Evolutionary conservation across 2,888 invertebrate species (phyloP), one percentile per base, ranked within the genome.

Genomic region (Ochlodes sylvanus): DNA sequence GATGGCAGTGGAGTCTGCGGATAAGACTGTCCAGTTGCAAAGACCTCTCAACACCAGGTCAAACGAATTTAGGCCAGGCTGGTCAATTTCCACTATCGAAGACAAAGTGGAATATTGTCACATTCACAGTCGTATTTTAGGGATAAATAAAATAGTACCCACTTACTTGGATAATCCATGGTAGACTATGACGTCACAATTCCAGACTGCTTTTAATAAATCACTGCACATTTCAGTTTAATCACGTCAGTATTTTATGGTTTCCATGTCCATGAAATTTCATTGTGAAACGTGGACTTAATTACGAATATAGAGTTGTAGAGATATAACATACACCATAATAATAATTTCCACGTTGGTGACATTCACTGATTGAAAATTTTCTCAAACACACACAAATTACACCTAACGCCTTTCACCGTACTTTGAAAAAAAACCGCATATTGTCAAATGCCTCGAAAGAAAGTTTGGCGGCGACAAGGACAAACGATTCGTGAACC

Each of bases 381-480:
- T 56, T 56, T 56, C 56, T 27, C 41, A 56, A 44, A 64, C 52
- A 52, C 52, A 34, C 61, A 61, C 54, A 60, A 64, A 63, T 54
- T 60, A 44, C 64, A 42, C 44, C n/a, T 32, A 32, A 64, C 62
- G 57, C 60, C 64, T 64, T 69, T 69, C 65, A 64, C 69, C 55
- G 50, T 52, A 66, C 56, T 44, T 63, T 64, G 17, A 65, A 70
- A 66, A 62, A 47, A 69, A 57, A 71, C 69, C 52, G 52, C 70
- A 72, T 71, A 71, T 65, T 69, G 72, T 73, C 74, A 69, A 73
- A 72, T 72, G 71, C 70, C 71, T 66, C 60, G 56, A 70, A 75
- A 76, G 73, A 73, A 74, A 74, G 74, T 72, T 65, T 61, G 55
- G 34, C 41, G 47, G 72, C 71, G 75, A 76, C 74, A 77, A 78